These are phyloP conservation scores for Diorhabda elongata DNA, from an alignment of 1,140 invertebrate species.

Conservation along the genomic window DNA sequence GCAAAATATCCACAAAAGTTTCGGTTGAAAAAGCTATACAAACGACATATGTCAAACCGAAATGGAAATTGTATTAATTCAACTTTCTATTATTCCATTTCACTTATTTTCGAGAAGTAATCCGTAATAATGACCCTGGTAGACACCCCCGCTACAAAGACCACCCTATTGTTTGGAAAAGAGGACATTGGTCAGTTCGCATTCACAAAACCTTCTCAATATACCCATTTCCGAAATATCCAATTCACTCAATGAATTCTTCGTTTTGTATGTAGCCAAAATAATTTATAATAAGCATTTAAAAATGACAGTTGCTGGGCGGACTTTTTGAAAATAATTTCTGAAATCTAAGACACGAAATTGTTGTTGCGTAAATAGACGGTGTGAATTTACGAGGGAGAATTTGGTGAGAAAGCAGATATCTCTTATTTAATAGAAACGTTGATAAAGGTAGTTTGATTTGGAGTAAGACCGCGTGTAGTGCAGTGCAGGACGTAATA, in stretches of 20 bases:
- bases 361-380: neutral
- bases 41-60: constrained; percentile 1
- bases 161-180: constrained; percentile 7
- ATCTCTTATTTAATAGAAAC: too few species aligned
- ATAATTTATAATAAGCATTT: constrained; percentile 8
- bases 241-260: constrained; percentile 5
- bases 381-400: too few species aligned
- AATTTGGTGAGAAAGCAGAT: too few species aligned
- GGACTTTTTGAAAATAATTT: constrained; percentile 12
- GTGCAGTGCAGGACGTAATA: too few species aligned
- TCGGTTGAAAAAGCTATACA: neutral
- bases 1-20: too few species aligned
- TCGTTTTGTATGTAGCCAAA: constrained; percentile 7
- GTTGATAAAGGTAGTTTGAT: too few species aligned
- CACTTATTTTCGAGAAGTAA: constrained; percentile 11
- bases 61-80: constrained; percentile 8
- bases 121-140: constrained; percentile 14
- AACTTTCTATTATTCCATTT: constrained; percentile 6
- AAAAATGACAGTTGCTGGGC: constrained; percentile 11
- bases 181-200: constrained; percentile 15
- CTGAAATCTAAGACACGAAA: neutral
- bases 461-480: too few species aligned
- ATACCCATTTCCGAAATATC: constrained; percentile 13
- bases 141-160: constrained; percentile 9
- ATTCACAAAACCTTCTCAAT: constrained; percentile 8